phyloP scores from a whole-genome alignment of 2,888 invertebrate genomes.

The Rosalia funebris region DNA sequence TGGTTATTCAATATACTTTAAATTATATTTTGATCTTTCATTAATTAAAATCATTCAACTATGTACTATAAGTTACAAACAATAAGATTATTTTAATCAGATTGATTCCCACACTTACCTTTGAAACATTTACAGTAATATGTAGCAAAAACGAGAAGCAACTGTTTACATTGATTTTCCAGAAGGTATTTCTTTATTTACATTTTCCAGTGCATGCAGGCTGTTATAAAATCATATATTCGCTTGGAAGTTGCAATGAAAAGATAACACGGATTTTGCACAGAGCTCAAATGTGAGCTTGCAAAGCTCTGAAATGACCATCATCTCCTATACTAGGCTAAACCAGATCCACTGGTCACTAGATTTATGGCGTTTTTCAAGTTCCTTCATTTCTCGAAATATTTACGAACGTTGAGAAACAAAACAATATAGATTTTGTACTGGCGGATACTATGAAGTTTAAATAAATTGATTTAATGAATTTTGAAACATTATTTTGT shows the following conservation, averaged over 20 bases:
- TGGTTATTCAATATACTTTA: too few relatives aligned
- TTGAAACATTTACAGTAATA: too few relatives aligned
- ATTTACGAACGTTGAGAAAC: neutral
- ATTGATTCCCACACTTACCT: too few relatives aligned
- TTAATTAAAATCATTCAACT: too few relatives aligned
- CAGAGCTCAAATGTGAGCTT: slow-evolving; percentile 34
- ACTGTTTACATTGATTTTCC: too few relatives aligned
- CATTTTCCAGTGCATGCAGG: slow-evolving; percentile 13
- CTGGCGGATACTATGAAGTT: too few relatives aligned
- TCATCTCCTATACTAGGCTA: slow-evolving; percentile 56
- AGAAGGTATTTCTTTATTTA: slow-evolving; percentile 13
- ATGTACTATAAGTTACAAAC: too few relatives aligned
- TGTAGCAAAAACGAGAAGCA: too few relatives aligned
- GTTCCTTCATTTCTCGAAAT: slow-evolving; percentile 13
- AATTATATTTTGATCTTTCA: too few relatives aligned
- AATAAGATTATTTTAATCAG: too few relatives aligned
- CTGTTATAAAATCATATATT: slow-evolving; percentile 16
- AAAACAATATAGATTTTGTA: neutral
- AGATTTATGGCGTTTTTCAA: slow-evolving; percentile 53
- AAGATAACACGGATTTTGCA: slow-evolving; percentile 29
- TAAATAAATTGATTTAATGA: too few relatives aligned
- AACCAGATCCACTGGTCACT: slow-evolving; percentile 55
- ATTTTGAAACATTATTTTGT: too few relatives aligned
- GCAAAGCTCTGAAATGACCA: slow-evolving; percentile 59
- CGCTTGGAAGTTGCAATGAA: slow-evolving; percentile 9